These are phyloP conservation scores for Hippocampus guttulatus DNA, from an alignment of 2,113 vertebrate species.

Conservation along the genomic window DNA sequence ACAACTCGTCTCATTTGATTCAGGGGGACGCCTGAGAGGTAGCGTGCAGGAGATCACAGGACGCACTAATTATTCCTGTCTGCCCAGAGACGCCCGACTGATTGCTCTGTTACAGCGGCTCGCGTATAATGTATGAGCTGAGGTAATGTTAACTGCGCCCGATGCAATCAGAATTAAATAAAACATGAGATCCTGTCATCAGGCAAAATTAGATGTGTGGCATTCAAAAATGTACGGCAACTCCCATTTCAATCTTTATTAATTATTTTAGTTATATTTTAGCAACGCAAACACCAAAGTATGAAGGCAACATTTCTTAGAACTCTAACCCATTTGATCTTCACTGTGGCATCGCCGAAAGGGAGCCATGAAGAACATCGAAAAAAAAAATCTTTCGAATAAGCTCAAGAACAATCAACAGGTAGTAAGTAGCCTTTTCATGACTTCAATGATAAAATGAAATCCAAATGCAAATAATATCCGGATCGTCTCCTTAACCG, in stretches of 20 bases:
- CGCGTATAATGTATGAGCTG: slow-evolving; percentile 11
- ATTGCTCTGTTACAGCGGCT: slow-evolving; percentile 32
- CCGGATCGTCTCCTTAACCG: slow-evolving; percentile 38
- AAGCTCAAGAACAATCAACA: slow-evolving; percentile 31
- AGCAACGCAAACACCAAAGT: slow-evolving; percentile 81
- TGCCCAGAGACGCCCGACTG: slow-evolving; percentile 23
- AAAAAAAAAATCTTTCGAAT: slow-evolving; percentile 22
- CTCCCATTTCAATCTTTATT: slow-evolving; percentile 71
- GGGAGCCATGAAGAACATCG: slow-evolving; percentile 48
- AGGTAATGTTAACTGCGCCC: slow-evolving; percentile 8
- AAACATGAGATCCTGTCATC: slow-evolving; percentile 2
- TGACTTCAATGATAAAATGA: slow-evolving; percentile 62
- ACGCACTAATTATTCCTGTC: slow-evolving; percentile 47
- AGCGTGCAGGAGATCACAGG: slow-evolving; percentile 42
- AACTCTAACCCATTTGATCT: slow-evolving; percentile 60
- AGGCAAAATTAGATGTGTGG: slow-evolving; percentile 18
- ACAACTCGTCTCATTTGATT: slow-evolving; percentile 42
- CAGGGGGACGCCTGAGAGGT: slow-evolving; percentile 26
- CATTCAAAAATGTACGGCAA: slow-evolving; percentile 45
- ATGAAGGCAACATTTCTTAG: slow-evolving; percentile 77
- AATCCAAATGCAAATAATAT: slow-evolving; percentile 57
- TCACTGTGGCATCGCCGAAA: slow-evolving; percentile 71
- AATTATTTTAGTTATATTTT: slow-evolving; percentile 70
- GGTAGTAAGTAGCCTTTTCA: slow-evolving; percentile 51
- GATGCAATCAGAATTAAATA: slow-evolving; percentile 7